Conservation (phyloP, 2,113 vertebrate genomes). For the Motacilla tschutschensis region DNA sequence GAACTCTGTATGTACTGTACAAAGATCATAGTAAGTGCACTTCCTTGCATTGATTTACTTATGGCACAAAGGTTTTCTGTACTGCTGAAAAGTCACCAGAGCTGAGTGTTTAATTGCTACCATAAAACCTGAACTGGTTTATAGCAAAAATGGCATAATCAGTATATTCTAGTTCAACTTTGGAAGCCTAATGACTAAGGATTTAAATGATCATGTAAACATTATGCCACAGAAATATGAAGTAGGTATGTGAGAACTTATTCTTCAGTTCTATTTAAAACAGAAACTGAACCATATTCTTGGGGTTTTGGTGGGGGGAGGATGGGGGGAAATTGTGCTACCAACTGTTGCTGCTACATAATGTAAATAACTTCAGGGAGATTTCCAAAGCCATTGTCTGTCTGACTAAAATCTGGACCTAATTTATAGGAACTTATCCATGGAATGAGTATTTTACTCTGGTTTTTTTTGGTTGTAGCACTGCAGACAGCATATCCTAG, state of each 20-base stretch:
- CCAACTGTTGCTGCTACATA: background rate
- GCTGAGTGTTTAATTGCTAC: background rate
- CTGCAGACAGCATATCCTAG: background rate
- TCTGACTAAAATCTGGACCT: background rate
- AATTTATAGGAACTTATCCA: background rate
- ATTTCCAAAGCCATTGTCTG: background rate
- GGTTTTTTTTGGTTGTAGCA: background rate
- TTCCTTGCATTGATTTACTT: slow-evolving; percentile 51
- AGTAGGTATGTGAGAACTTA: slow-evolving; percentile 4
- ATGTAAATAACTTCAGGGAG: background rate
- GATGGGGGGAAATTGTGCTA: background rate
- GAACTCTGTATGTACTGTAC: slow-evolving; percentile 48
- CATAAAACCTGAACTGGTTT: background rate
- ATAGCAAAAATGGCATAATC: slow-evolving; percentile 25
- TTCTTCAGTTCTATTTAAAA: background rate
- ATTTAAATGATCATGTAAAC: background rate
- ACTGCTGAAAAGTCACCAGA: slow-evolving; percentile 11
- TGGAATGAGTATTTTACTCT: background rate
- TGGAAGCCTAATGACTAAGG: background rate
- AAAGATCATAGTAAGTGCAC: slow-evolving; percentile 59
- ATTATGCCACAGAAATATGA: background rate
- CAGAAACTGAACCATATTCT: background rate
- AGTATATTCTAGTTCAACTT: background rate
- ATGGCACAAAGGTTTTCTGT: slow-evolving; percentile 28
- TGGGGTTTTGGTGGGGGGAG: fast-evolving